phyloP scores from a whole-genome alignment of 2,888 invertebrate genomes.

The Lasioglossum leucozonium region DNA sequence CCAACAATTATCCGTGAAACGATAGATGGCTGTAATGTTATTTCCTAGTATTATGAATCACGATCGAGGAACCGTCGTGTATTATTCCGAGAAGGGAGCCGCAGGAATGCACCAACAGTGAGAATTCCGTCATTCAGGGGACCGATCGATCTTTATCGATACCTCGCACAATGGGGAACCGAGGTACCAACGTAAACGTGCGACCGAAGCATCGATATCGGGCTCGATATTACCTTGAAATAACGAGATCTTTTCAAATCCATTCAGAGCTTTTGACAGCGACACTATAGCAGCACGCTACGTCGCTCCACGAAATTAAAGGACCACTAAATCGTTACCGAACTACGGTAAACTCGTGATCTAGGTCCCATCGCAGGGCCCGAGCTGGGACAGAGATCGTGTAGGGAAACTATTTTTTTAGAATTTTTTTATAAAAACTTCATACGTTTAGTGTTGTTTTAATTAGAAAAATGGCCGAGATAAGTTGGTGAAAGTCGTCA shows the following conservation, averaged over 20 bases:
- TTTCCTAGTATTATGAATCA: slow-evolving; percentile 59
- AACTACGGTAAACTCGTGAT: too few relatives aligned
- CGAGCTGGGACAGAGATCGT: too few relatives aligned
- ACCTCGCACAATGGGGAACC: slow-evolving; percentile 16
- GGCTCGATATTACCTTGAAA: background rate
- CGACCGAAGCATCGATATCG: background rate
- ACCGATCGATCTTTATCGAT: slow-evolving; percentile 37
- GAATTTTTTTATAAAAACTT: too few relatives aligned
- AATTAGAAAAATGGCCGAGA: too few relatives aligned
- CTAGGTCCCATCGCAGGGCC: too few relatives aligned
- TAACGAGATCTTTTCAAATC: background rate
- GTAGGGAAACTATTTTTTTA: too few relatives aligned
- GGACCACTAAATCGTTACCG: background rate
- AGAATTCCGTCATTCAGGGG: slow-evolving; percentile 30
- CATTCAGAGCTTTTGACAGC: background rate
- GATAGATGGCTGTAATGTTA: slow-evolving; percentile 44
- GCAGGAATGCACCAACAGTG: slow-evolving; percentile 34
- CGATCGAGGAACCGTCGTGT: slow-evolving; percentile 41
- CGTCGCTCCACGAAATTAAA: background rate
- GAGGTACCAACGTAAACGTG: background rate
- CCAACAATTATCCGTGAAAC: slow-evolving; percentile 58
- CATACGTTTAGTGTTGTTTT: too few relatives aligned
- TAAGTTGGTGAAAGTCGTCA: too few relatives aligned
- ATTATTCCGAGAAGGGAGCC: slow-evolving; percentile 48
- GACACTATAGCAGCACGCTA: background rate